Percentiles rank a stretch among this genome's conserved stretches.
phyloP scores from a whole-genome alignment of 2,888 invertebrate genomes.

The Mythimna pallens region DNA sequence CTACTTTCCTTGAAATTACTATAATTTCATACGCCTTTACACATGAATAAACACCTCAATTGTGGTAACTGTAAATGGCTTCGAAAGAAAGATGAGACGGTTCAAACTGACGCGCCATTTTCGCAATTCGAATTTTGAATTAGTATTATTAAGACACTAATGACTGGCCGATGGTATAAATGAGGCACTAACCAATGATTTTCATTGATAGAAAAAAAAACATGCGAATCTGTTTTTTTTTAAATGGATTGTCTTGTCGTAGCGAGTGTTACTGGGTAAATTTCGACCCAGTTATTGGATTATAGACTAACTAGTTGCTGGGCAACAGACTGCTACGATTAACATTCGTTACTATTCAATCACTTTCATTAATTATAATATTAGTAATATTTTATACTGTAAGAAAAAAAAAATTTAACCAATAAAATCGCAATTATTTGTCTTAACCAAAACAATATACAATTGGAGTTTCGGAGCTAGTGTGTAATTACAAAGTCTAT shows the following conservation, averaged over 20 bases:
- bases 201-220: not conserved
- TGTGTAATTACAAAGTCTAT: slow-evolving; percentile 12
- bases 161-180: not conserved
- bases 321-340: too few relatives aligned
- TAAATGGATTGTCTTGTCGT: too few relatives aligned
- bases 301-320: too few relatives aligned
- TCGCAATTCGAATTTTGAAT: slow-evolving; percentile 38
- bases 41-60: slow-evolving; percentile 28
- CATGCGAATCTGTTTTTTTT: too few relatives aligned
- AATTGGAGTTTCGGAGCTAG: not conserved
- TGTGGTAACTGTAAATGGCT: slow-evolving; percentile 29
- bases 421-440: too few relatives aligned
- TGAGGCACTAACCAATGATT: not conserved
- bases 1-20: slow-evolving; percentile 55
- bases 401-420: too few relatives aligned
- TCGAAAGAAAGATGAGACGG: slow-evolving; percentile 8
- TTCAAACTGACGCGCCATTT: slow-evolving; percentile 17
- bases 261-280: too few relatives aligned
- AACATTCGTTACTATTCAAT: too few relatives aligned
- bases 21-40: slow-evolving; percentile 32
- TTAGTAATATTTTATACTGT: too few relatives aligned
- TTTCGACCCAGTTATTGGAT: too few relatives aligned
- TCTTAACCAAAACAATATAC: too few relatives aligned
- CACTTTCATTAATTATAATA: too few relatives aligned
- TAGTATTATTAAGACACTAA: not conserved